Evolutionary conservation across 2,797 vertebrate genomes (phyloP), one percentile per base, ranked within the genome.

Genomic region (Etheostoma nigrum): DNA sequence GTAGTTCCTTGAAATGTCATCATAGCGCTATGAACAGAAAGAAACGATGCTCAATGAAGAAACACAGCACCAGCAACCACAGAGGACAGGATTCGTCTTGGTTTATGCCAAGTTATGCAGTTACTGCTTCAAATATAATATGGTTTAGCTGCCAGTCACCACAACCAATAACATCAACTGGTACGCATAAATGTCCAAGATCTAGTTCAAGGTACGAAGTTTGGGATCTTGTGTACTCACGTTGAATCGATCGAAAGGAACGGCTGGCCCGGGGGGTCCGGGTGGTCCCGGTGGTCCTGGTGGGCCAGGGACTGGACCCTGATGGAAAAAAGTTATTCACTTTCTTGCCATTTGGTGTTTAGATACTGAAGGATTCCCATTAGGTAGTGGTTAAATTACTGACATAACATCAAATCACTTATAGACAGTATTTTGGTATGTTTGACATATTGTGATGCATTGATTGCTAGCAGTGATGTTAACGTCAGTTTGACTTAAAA

Each of bases 271-370:
- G 0, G 97, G 93, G 0, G 94, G 89, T 27, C 97, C 97, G 0
- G 96, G 95, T 1, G 94, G 95, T 0, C 96, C 96, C 0, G 96
- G 95, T 1, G 95, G 95, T 1, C 96, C 96, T 0, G 96, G 94
- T 6, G 86, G 96, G 0, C 96, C 96, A 0, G 96, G 89, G 4
- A 92, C 93, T 13, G 27, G 27, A 27, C 96, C 97, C 97, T 97
- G 75, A 2, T 3, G 4, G 71, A 80, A 79, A 64, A 80, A 25
- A 62, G 27, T 42, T 18, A 65, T 47, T 80, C 1, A 54, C 19
- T 73, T 30, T 55, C 14, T 44, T 21, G 44, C 30, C n/a, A 6
- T 52, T 53, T 57, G 33, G 6, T 36, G 4, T 58, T 4, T n/a
- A 27, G 19, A 42, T 54, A 74, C 27, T 52, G 5, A 44, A 52